A percentile compares a stretch with the other conserved stretches of the same genome.
phyloP scores from a whole-genome alignment of 2,797 vertebrate species.

The Lagorchestes hirsutus region DNA sequence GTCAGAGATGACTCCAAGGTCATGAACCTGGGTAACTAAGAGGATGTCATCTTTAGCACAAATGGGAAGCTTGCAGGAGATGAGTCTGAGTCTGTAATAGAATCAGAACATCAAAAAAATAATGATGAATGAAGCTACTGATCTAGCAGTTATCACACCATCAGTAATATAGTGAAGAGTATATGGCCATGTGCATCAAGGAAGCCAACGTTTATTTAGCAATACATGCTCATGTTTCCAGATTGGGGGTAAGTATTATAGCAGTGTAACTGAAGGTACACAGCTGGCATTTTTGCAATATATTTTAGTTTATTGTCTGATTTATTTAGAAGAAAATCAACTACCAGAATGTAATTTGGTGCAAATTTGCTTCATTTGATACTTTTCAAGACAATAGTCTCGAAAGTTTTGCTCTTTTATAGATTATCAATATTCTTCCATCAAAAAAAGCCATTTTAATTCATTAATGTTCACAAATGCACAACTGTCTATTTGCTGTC shows the following conservation, averaged over 20 bases:
- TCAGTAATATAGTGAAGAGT: constrained; percentile 44
- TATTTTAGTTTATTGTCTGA: constrained; percentile 54
- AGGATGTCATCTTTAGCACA: neutral
- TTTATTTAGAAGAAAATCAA: constrained; percentile 61
- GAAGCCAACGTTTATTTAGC: constrained; percentile 54
- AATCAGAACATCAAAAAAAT: constrained; percentile 46
- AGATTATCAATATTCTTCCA: constrained; percentile 66
- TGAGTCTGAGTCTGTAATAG: neutral
- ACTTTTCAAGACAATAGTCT: constrained; percentile 41
- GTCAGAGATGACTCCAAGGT: neutral
- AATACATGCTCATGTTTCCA: constrained; percentile 45
- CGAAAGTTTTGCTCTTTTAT: constrained; percentile 44
- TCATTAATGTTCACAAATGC: constrained; percentile 53
- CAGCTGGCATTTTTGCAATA: constrained; percentile 32
- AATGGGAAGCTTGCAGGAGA: neutral
- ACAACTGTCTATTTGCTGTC: constrained; percentile 31
- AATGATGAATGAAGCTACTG: constrained; percentile 19
- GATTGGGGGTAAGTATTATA: constrained; percentile 40
- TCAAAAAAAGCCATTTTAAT: constrained; percentile 66
- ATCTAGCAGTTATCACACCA: constrained; percentile 22
- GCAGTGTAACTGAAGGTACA: constrained; percentile 9
- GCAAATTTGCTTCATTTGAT: constrained; percentile 65
- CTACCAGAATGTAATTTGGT: constrained; percentile 58
- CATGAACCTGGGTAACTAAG: neutral
- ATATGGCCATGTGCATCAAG: constrained; percentile 33